A percentile compares a stretch with the other conserved stretches of the same genome.
phyloP scores from a whole-genome alignment of 2,113 vertebrate genomes.

The Mobula hypostoma region DNA sequence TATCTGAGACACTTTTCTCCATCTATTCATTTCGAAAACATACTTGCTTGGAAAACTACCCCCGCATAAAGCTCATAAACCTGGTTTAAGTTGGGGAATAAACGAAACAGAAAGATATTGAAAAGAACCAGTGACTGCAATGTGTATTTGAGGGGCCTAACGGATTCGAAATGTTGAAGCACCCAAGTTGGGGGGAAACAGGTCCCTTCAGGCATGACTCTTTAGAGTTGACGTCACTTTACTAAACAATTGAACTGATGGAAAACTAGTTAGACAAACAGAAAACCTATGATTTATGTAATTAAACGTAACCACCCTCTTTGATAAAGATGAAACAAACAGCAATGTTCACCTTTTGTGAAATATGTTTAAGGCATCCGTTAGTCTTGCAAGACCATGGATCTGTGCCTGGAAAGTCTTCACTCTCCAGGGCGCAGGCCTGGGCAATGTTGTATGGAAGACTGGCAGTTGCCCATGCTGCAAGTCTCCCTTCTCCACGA shows the following conservation, averaged over 20 bases:
- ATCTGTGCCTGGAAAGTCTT: too few relatives aligned
- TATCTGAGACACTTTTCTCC: background rate
- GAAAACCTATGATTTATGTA: background rate
- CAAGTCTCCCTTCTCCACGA: too few relatives aligned
- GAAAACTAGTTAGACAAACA: background rate
- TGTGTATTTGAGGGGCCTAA: background rate
- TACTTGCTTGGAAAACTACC: background rate
- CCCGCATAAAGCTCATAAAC: background rate
- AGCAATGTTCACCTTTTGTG: background rate
- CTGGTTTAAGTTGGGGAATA: background rate
- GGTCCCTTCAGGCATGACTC: background rate
- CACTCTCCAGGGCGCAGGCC: too few relatives aligned
- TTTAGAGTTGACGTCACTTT: background rate
- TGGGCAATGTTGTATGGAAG: too few relatives aligned
- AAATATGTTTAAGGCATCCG: background rate
- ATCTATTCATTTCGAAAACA: background rate
- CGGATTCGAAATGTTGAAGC: background rate
- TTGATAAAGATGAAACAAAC: background rate
- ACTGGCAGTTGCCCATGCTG: too few relatives aligned
- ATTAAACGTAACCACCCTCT: background rate
- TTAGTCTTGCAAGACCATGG: too few relatives aligned
- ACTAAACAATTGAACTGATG: background rate
- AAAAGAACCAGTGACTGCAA: background rate
- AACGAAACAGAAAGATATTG: background rate
- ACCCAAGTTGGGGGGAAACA: background rate